phyloP scores from a whole-genome alignment of 2,113 vertebrate species.

The Mormyrus lacerda region DNA sequence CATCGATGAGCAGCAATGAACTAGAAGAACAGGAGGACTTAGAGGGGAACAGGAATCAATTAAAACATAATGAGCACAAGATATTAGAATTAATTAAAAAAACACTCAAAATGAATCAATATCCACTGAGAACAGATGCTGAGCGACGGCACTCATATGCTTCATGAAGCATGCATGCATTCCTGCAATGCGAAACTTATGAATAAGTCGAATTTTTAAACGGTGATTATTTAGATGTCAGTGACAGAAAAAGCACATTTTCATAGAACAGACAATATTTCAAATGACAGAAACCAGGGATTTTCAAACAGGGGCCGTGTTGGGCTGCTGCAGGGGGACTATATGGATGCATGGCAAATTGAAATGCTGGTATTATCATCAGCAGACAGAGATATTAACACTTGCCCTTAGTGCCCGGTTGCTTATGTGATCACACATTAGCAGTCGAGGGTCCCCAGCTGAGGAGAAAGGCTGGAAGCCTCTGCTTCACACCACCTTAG shows the following conservation, averaged over 20 bases:
- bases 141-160: not conserved
- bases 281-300: not conserved
- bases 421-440: not conserved
- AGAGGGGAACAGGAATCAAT: not conserved
- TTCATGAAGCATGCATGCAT: not conserved
- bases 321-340: not conserved
- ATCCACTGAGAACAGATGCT: not conserved
- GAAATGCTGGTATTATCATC: not conserved
- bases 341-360: not conserved
- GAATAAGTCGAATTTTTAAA: not conserved
- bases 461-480: not conserved
- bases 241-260: not conserved
- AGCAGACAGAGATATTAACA: not conserved
- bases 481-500: not conserved
- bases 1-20: not conserved
- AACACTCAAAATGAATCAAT: not conserved
- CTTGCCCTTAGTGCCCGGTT: not conserved
- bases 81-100: not conserved
- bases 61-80: not conserved
- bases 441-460: not conserved
- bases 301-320: not conserved
- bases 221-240: not conserved
- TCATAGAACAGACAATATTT: not conserved
- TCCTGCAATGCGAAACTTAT: not conserved
- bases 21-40: not conserved